A percentile compares a stretch with the other conserved stretches of the same genome.
These are phyloP conservation scores for Mohoua ochrocephala DNA, from an alignment of 2,113 vertebrate genomes.

Conservation along the genomic window DNA sequence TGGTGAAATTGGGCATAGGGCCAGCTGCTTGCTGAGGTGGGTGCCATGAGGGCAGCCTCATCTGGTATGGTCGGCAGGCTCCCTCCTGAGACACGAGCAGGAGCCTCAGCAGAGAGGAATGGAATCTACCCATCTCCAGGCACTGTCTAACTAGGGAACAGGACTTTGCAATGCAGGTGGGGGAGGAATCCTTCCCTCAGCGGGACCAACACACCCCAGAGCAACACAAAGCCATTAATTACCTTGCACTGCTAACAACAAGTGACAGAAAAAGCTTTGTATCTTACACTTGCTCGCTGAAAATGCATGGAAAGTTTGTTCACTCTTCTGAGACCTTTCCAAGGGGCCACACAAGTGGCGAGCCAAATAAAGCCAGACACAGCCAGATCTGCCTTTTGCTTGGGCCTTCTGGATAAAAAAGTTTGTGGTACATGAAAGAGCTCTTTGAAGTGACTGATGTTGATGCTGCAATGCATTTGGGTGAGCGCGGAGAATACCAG, in stretches of 20 bases:
- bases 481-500: neutral
- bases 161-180: neutral
- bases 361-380: neutral
- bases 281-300: neutral
- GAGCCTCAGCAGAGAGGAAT: neutral
- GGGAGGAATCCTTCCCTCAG: neutral
- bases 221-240: neutral
- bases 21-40: neutral
- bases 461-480: slow-evolving; percentile 35
- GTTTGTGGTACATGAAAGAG: slow-evolving; percentile 60
- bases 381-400: slow-evolving; percentile 27
- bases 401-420: neutral
- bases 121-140: neutral
- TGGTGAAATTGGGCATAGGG: neutral
- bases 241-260: neutral
- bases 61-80: accelerated
- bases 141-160: neutral
- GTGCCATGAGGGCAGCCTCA: neutral
- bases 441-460: slow-evolving; percentile 63
- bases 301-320: neutral
- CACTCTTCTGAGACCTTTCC: neutral
- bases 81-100: neutral
- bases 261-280: slow-evolving; percentile 5
- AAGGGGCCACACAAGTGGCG: slow-evolving; percentile 5
- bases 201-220: neutral